phyloP scores from a whole-genome alignment of 2,888 invertebrate genomes.

The Norana najaformis region DNA sequence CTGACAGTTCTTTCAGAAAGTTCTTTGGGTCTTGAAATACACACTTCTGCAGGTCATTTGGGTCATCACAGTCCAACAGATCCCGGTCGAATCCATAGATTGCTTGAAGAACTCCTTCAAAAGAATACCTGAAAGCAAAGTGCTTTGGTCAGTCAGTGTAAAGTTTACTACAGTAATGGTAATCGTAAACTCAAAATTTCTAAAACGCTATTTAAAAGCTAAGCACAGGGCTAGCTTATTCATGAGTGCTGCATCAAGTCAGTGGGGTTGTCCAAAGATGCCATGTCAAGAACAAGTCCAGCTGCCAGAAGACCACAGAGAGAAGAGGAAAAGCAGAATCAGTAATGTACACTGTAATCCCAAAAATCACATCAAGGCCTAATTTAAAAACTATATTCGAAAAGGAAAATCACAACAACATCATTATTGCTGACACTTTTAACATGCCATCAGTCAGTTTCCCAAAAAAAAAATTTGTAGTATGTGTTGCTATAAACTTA shows the following conservation, averaged over 20 bases:
- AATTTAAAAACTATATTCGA: neutral
- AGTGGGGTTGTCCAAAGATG: no score
- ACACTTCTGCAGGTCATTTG: conserved; percentile 45
- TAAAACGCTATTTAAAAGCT: no score
- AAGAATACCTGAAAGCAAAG: conserved; percentile 72
- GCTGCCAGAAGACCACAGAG: no score
- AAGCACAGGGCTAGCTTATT: no score
- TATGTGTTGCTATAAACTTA: neutral
- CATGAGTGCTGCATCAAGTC: no score
- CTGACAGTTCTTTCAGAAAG: conserved; percentile 81
- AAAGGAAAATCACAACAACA: neutral
- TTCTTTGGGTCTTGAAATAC: conserved; percentile 62
- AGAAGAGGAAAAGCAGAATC: no score
- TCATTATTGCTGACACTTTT: neutral
- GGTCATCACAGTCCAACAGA: conserved; percentile 78
- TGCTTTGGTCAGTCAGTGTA: neutral
- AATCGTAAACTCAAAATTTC: neutral
- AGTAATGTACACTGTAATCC: neutral
- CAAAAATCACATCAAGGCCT: neutral
- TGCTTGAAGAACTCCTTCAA: conserved; percentile 84
- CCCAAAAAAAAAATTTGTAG: neutral
- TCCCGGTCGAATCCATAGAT: conserved; percentile 80
- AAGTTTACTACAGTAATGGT: neutral
- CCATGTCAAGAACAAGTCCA: no score
- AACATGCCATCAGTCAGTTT: conserved; percentile 5